Percentiles rank a stretch among this genome's conserved stretches.
Evolutionary conservation across 2,888 invertebrate species (phyloP).

Genomic region (Phanerotoma sp.): DNA sequence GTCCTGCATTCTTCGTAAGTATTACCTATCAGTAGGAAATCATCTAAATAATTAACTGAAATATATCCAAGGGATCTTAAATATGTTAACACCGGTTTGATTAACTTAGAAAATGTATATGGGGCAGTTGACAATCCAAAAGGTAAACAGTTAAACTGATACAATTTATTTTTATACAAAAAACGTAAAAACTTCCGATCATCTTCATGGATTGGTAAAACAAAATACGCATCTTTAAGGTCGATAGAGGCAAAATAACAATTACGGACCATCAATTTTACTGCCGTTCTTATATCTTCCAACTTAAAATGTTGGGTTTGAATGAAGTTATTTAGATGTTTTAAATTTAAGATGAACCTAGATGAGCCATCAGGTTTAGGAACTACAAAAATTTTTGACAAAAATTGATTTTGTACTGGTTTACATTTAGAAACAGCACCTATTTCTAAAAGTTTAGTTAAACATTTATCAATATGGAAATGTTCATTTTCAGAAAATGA

Average conservation of each 20-base stretch:
- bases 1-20: constrained; percentile 4
- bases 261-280: constrained; percentile 22
- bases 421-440: too few species aligned
- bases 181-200: constrained; percentile 27
- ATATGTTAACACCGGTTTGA: constrained; percentile 18
- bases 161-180: constrained; percentile 15
- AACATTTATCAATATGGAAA: too few species aligned
- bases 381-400: constrained; percentile 19
- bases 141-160: constrained; percentile 23
- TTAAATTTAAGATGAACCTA: constrained; percentile 17
- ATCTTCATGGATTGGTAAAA: constrained; percentile 19
- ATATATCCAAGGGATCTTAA: constrained; percentile 5
- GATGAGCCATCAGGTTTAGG: constrained; percentile 19
- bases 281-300: constrained; percentile 31
- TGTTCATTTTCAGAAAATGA: too few species aligned
- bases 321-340: constrained; percentile 2
- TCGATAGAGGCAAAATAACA: constrained; percentile 23
- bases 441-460: too few species aligned
- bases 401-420: too few species aligned
- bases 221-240: constrained; percentile 25
- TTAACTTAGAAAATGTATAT: constrained; percentile 23
- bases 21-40: constrained; percentile 14
- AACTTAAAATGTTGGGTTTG: constrained; percentile 31
- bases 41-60: constrained; percentile 19
- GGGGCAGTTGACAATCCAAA: constrained; percentile 26